A percentile compares a stretch with the other conserved stretches of the same genome.
Evolutionary conservation across 2,113 vertebrate species (phyloP).

Genomic region (Entosphenus tridentatus): DNA sequence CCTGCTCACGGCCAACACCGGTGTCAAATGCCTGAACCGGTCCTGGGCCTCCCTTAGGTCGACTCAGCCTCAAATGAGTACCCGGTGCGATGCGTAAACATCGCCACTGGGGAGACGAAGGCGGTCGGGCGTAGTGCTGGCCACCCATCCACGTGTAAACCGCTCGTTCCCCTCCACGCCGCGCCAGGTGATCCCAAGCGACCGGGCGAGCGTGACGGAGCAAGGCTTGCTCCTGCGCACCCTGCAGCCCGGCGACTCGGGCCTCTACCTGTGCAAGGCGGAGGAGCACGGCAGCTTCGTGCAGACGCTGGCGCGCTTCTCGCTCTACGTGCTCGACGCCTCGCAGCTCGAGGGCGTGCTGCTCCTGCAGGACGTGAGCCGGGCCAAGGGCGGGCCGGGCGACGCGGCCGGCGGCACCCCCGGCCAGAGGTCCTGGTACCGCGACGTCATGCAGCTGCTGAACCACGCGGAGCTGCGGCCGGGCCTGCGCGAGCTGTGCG

Average conservation of each 20-base stretch:
- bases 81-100: no score
- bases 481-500: constrained; percentile 73
- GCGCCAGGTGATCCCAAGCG: constrained; percentile 44
- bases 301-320: constrained; percentile 69
- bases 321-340: constrained; percentile 60
- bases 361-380: constrained; percentile 40
- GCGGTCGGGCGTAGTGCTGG: no score
- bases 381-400: constrained; percentile 23
- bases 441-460: constrained; percentile 88
- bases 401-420: constrained; percentile 13
- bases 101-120: no score
- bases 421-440: constrained; percentile 83
- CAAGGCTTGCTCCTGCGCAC: constrained; percentile 66
- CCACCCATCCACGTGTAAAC: no score
- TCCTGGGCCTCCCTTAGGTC: no score
- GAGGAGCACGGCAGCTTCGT: constrained; percentile 82
- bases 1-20: no score
- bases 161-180: no score
- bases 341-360: constrained; percentile 68
- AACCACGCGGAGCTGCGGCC: constrained; percentile 82
- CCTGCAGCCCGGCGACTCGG: constrained; percentile 49
- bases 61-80: no score
- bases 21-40: no score
- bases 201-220: constrained; percentile 52
- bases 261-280: constrained; percentile 64